These are phyloP conservation scores for Sycophaga agraensis DNA, from an alignment of 1,140 invertebrate genomes.

Conservation along the genomic window DNA sequence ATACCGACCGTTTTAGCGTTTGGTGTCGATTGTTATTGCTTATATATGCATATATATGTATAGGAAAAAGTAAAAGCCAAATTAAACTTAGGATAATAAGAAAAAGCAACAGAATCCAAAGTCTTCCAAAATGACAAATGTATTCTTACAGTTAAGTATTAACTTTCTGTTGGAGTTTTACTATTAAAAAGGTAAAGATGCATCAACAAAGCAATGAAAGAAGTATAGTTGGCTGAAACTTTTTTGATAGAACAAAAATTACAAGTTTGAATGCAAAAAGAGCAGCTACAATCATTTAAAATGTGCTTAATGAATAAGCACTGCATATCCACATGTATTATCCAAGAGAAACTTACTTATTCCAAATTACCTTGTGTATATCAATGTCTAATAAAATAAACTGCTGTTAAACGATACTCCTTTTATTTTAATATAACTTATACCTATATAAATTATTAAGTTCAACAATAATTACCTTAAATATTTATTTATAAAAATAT, in stretches of 20 bases:
- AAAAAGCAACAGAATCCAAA: conserved; percentile 48
- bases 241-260: neutral
- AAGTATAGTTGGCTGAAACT: conserved; percentile 3
- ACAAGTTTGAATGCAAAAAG: neutral
- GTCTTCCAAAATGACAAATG: conserved; percentile 44
- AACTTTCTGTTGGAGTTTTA: conserved; percentile 2
- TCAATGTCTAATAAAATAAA: conserved; percentile 60
- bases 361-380: conserved; percentile 54
- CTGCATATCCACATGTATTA: conserved; percentile 13
- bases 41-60: conserved; percentile 19
- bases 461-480: no score
- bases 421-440: no score
- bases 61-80: conserved; percentile 8
- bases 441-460: no score
- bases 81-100: conserved; percentile 16
- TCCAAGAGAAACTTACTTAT: conserved; percentile 17
- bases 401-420: conserved; percentile 53
- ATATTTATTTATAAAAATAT: neutral
- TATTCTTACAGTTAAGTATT: neutral
- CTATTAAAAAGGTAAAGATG: neutral
- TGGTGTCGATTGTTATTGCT: conserved; percentile 21
- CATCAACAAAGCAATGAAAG: neutral
- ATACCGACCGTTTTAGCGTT: neutral
- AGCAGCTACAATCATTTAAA: neutral
- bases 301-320: conserved; percentile 13